Base-by-base conservation (phyloP, 2,888 invertebrate species). In the Diachrysia chrysitis region DNA sequence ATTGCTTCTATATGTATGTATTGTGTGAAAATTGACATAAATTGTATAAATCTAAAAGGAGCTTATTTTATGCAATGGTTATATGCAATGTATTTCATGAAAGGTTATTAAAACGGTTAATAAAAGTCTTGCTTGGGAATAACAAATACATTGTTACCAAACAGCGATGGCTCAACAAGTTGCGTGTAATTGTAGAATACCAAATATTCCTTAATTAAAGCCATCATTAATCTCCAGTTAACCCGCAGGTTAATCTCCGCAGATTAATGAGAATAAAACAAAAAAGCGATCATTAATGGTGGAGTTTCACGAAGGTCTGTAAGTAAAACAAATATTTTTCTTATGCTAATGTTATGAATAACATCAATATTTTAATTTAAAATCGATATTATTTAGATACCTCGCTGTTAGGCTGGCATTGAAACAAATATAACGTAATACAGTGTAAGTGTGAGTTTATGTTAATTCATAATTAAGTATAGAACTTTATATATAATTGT, bases 311-410 rank as follows among this genome's bases (percentile, higher is more conserved):
- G 29, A 16, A 58, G 51, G 64, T 71, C 69, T 58, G 42, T 69
- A 67, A 69, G 19, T 75, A 69, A 79, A 78, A 78, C 69, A 56
- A 64, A 63, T 66, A 63, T 69, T 64, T 59, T 66, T 61, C 56
- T 78, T 72, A 79, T 68, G 82, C 55, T 65, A 69, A 82, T 71
- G 60, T 25, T 32, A 29, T 56, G 63, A 70, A 74, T 78, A 59
- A 69, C 63, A 74, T 64, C 37, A 63, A 48, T 64, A 61, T 64
- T 63, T 74, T 78, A 68, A 58, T 73, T 66, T 67, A 58, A 73
- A 73, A 73, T 78, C 57, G 56, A 78, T 51, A 51, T 51, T 51
- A 51, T 51, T 51, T 51, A 51, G 48, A 21, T 51, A 7, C 12
- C 48, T 19, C 21, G 48, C 19, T 51, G 48, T 19, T 46, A 12